These are phyloP conservation scores for Pemphigus obesinymphae DNA, from an alignment of 1,140 invertebrate genomes.

Conservation along the genomic window DNA sequence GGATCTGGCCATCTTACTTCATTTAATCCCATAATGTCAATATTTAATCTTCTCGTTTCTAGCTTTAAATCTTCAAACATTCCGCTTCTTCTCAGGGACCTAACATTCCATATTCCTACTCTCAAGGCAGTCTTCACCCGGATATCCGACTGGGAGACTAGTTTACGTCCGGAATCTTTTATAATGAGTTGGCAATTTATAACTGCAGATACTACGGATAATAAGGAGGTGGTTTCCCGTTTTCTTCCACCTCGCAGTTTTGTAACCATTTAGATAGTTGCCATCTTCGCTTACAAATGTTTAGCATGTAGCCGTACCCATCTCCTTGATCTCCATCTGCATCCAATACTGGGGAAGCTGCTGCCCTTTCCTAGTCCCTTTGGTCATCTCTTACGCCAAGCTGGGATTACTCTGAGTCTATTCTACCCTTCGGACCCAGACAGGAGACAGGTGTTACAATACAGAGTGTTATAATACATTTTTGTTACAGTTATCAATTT, in stretches of 20 bases:
- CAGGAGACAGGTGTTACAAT: too few species aligned
- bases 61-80: constrained; percentile 43
- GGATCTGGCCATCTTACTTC: constrained; percentile 44
- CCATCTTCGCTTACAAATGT: constrained; percentile 5
- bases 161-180: constrained; percentile 23
- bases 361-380: constrained; percentile 6
- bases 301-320: neutral
- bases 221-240: constrained; percentile 4
- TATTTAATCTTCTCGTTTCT: constrained; percentile 44
- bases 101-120: constrained; percentile 45
- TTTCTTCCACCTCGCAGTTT: constrained; percentile 8
- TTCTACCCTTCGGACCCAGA: constrained; percentile 5
- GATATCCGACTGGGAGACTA: constrained; percentile 6
- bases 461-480: too few species aligned
- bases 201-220: constrained; percentile 23
- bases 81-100: constrained; percentile 43
- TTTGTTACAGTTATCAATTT: too few species aligned
- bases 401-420: constrained; percentile 14
- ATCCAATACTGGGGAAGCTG: constrained; percentile 24
- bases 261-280: constrained; percentile 1
- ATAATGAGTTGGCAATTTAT: neutral
- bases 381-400: neutral
- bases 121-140: constrained; percentile 12
- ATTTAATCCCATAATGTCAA: constrained; percentile 43
- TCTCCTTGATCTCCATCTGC: neutral